Conservation (phyloP, 92 coral and sea anemone species). For the Paramuricea clavata region DNA sequence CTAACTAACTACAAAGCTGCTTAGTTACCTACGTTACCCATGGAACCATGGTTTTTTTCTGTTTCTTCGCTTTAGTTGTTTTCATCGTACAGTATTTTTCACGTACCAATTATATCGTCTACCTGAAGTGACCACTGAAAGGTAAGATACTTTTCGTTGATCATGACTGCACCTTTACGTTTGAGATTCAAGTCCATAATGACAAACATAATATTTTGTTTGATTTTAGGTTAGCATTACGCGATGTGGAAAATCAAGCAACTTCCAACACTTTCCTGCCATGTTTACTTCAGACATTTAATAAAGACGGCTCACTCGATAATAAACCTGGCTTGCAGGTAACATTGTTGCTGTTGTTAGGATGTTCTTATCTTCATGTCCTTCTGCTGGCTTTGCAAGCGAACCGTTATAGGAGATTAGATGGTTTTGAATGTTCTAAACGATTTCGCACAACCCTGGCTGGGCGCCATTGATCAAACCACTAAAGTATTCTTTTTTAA, state of each 20-base stretch:
- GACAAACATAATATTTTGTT: neutral
- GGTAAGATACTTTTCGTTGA: slow-evolving; percentile 50
- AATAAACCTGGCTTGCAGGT: slow-evolving; percentile 94
- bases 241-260: slow-evolving; percentile 41
- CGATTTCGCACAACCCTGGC: too few species aligned
- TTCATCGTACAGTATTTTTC: slow-evolving; percentile 91
- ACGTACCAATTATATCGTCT: slow-evolving; percentile 94
- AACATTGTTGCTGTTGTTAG: slow-evolving; percentile 19
- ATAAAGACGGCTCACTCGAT: slow-evolving; percentile 81
- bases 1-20: too few species aligned
- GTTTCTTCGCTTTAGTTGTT: slow-evolving; percentile 67
- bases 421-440: too few species aligned
- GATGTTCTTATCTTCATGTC: neutral
- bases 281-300: slow-evolving; percentile 78
- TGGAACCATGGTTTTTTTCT: too few species aligned
- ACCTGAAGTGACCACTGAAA: slow-evolving; percentile 96
- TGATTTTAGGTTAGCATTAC: slow-evolving; percentile 52
- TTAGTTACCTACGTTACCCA: too few species aligned
- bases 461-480: too few species aligned
- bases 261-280: slow-evolving; percentile 58
- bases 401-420: too few species aligned
- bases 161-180: too few species aligned
- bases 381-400: neutral
- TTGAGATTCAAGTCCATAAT: too few species aligned
- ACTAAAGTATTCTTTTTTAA: too few species aligned